Conservation (phyloP, 2,113 vertebrate species). For the Callipepla squamata region DNA sequence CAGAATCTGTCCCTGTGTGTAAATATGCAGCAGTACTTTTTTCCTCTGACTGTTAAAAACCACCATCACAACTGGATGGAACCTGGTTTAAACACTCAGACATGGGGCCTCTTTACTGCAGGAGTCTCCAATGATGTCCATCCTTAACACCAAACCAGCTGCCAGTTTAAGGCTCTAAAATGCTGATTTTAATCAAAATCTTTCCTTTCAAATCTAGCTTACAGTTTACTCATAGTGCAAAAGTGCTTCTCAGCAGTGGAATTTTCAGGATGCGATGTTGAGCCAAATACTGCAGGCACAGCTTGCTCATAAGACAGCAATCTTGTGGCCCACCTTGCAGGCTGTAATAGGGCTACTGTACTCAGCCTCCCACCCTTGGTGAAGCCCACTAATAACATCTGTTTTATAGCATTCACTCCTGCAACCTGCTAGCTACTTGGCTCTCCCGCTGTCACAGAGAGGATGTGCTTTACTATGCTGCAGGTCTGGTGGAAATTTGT, state of each 20-base stretch:
- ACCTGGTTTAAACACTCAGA: constrained; percentile 43
- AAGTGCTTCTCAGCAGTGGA: constrained; percentile 68
- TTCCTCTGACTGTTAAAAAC: constrained; percentile 41
- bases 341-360: constrained; percentile 75
- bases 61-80: constrained; percentile 61
- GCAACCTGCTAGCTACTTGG: constrained; percentile 76
- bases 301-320: constrained; percentile 70
- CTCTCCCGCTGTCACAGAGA: constrained; percentile 60
- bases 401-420: constrained; percentile 74
- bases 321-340: constrained; percentile 72
- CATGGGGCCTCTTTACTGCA: constrained; percentile 23
- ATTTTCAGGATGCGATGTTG: constrained; percentile 64
- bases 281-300: constrained; percentile 71
- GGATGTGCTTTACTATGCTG: constrained; percentile 77
- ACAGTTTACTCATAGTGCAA: constrained; percentile 59
- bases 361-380: constrained; percentile 71
- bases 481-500: constrained; percentile 80
- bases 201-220: constrained; percentile 64
- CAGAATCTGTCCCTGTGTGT: constrained; percentile 53
- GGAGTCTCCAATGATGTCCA: constrained; percentile 43
- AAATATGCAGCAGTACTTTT: constrained; percentile 53
- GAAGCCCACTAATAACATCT: constrained; percentile 76
- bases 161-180: constrained; percentile 58
- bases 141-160: constrained; percentile 40
- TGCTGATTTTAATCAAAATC: constrained; percentile 63